Conservation (phyloP, 92 coral and sea anemone species). For the Phymanthus crucifer region DNA sequence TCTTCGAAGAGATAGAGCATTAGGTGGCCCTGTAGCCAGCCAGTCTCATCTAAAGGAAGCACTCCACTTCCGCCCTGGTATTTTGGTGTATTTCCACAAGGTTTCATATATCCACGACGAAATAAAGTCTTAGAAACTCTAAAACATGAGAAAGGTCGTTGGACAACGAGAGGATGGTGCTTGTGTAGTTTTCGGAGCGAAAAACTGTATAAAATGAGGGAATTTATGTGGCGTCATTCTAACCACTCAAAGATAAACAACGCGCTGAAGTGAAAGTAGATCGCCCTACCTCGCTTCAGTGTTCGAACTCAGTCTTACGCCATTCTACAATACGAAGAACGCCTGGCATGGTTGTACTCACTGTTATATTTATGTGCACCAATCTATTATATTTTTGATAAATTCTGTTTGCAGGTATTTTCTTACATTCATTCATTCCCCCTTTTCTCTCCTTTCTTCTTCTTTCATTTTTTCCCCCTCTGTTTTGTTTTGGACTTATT, state of each 20-base stretch:
- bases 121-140: not conserved
- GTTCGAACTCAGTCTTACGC: too few relatives aligned
- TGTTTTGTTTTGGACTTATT: too few relatives aligned
- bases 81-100: not conserved
- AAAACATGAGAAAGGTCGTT: not conserved
- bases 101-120: not conserved
- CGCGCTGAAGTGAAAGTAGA: not conserved
- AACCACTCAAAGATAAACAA: not conserved
- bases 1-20: not conserved
- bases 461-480: too few relatives aligned
- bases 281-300: too few relatives aligned
- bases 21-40: not conserved
- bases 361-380: too few relatives aligned
- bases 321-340: not conserved
- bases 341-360: too few relatives aligned
- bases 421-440: too few relatives aligned
- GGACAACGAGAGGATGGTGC: not conserved
- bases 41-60: not conserved
- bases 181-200: not conserved
- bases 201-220: not conserved
- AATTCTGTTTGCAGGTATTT: too few relatives aligned
- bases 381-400: too few relatives aligned
- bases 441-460: too few relatives aligned
- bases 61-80: not conserved
- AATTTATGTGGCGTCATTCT: not conserved